A percentile compares a stretch with the other conserved stretches of the same genome.
Evolutionary conservation across 2,113 vertebrate species (phyloP).

Genomic region (Naja naja): DNA sequence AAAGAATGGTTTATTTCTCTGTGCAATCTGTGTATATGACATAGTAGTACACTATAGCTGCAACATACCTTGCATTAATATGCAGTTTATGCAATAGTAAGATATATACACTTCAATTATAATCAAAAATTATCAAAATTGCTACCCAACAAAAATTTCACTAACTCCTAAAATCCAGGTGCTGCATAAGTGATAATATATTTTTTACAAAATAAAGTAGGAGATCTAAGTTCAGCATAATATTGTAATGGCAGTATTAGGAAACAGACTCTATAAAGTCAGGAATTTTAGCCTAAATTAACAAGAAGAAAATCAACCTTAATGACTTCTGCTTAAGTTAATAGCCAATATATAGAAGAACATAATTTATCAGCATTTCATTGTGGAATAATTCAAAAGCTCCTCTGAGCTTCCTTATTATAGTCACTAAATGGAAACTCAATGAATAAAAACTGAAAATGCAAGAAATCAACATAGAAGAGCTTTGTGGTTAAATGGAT

Average conservation of each 20-base stretch:
- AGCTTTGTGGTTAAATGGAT: constrained; percentile 41
- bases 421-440: constrained; percentile 23
- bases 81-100: neutral
- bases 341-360: neutral
- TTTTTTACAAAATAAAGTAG: neutral
- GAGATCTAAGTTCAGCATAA: neutral
- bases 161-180: neutral
- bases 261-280: neutral
- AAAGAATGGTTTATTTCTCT: neutral
- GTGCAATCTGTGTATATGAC: neutral
- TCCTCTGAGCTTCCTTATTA: neutral
- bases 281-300: neutral
- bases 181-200: neutral
- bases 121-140: neutral
- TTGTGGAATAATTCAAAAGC: neutral
- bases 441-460: constrained; percentile 19
- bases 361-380: neutral
- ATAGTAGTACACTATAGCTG: neutral
- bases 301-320: neutral
- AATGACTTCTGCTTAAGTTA: neutral
- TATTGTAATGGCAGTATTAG: neutral
- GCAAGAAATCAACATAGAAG: neutral
- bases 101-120: neutral
- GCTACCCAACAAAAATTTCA: neutral
- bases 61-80: neutral